Evolutionary conservation across 1,140 invertebrate species (phyloP), one percentile per base, ranked within the genome.

Genomic region (Pogonomyrmex californicus): DNA sequence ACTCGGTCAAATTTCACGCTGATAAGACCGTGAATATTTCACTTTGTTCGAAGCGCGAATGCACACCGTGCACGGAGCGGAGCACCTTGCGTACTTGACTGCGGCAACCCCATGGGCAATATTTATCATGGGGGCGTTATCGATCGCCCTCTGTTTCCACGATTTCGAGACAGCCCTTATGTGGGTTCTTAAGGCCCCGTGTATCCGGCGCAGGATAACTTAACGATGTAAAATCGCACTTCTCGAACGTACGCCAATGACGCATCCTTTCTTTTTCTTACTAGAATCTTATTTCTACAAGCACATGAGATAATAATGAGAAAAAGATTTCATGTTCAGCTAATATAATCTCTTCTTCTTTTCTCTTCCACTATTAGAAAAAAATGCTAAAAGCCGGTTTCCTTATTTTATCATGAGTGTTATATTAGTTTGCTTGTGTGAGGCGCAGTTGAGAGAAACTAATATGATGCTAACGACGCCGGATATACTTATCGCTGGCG

Each of bases 91-190:
- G 63, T 75, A 78, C 86, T 58, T 66, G 65, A 62, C 76, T 62
- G 58, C 65, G 49, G 47, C 75, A 86, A 65, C 89, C 85, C 86
- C 71, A 73, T 86, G 49, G 76, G 86, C 87, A 90, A 92, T 91
- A 89, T 92, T 89, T 91, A 73, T 91, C 71, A 91, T 91, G 89
- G 91, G 91, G 85, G 82, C 85, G 89, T 86, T 92, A 92, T 92
- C 91, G 91, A 92, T 92, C 91, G 87, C 38, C 17, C 62, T 88
- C 88, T 88, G 88, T 81, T 90, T 90, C 86, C 90, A 90, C 86
- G 75, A 75, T 91, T 87, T 85, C 85, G 62, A 86, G 82, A 47
- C 83, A 36, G 79, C 86, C 87, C 83, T 92, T 87, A 90, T 66
- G 65, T 86, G 79, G 62, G 38, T 82, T 89, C 87, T 91, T 87